Evolutionary conservation across 2,113 vertebrate species (phyloP).

Genomic region (Sapayoa aenigma): DNA sequence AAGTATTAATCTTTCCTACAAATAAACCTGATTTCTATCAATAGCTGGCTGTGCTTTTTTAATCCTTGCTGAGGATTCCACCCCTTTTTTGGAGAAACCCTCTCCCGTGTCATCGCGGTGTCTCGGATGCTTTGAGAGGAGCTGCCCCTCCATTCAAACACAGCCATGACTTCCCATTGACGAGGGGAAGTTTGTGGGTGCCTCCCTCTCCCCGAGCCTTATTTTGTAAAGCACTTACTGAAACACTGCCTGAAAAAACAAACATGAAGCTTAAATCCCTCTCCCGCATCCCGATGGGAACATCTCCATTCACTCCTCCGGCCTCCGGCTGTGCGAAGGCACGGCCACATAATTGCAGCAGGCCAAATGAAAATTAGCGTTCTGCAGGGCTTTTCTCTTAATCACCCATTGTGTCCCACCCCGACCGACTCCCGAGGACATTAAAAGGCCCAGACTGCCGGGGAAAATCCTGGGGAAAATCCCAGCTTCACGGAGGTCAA

Average conservation of each 20-base stretch:
- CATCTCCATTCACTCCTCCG: background rate
- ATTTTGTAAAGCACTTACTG: background rate
- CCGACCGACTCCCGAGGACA: background rate
- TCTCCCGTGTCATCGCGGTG: accelerated
- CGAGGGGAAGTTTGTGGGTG: background rate
- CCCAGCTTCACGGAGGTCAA: background rate
- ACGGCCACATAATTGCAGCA: background rate
- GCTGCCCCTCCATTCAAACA: background rate
- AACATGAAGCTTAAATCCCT: background rate
- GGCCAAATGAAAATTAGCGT: background rate
- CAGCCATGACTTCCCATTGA: background rate
- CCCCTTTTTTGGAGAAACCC: background rate
- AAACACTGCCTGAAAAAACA: constrained; percentile 8
- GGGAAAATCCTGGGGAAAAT: background rate
- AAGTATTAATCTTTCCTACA: background rate
- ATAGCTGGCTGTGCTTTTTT: background rate
- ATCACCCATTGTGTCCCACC: background rate
- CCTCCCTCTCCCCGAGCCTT: background rate
- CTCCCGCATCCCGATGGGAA: background rate
- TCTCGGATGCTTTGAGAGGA: background rate
- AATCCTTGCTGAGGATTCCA: background rate
- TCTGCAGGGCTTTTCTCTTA: background rate
- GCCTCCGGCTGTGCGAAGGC: background rate
- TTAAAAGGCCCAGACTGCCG: background rate
- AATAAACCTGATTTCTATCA: background rate